Conservation (phyloP, 2,113 vertebrate genomes). For the Sarotherodon lohbergeri region DNA sequence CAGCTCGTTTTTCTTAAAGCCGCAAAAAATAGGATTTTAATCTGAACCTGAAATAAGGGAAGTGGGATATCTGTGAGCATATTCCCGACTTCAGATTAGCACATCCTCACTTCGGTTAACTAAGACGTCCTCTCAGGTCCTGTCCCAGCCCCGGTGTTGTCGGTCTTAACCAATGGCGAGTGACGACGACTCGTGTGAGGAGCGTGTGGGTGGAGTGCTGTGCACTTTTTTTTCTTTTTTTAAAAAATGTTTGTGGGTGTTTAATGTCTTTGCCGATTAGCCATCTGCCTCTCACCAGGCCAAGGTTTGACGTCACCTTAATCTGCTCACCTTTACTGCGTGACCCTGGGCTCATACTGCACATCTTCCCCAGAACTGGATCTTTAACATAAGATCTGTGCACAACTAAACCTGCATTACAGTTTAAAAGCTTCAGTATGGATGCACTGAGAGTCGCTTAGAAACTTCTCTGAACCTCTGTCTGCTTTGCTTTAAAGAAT, state of each 20-base stretch:
- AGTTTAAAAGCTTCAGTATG: background rate
- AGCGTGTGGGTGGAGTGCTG: background rate
- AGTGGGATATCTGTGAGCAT: background rate
- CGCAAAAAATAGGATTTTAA: background rate
- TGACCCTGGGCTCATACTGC: background rate
- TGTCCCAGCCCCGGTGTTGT: background rate
- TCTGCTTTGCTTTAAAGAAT: background rate
- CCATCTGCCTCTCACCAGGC: constrained; percentile 50
- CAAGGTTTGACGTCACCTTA: constrained; percentile 57
- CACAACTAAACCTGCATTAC: background rate
- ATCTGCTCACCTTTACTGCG: constrained; percentile 47
- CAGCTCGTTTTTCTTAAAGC: background rate
- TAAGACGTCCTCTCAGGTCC: background rate
- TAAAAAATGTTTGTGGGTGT: background rate
- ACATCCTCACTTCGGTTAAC: background rate
- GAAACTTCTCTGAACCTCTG: background rate
- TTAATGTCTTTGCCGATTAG: constrained; percentile 62
- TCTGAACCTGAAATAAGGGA: background rate
- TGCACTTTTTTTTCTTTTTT: background rate
- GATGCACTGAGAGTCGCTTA: background rate
- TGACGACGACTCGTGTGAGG: background rate
- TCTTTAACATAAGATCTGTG: background rate
- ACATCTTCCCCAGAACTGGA: background rate
- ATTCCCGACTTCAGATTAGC: background rate
- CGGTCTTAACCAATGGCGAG: background rate